Evolutionary conservation across 1,140 invertebrate genomes (phyloP), one percentile per base, ranked within the genome.

Genomic region (Trachelipus rathkii): DNA sequence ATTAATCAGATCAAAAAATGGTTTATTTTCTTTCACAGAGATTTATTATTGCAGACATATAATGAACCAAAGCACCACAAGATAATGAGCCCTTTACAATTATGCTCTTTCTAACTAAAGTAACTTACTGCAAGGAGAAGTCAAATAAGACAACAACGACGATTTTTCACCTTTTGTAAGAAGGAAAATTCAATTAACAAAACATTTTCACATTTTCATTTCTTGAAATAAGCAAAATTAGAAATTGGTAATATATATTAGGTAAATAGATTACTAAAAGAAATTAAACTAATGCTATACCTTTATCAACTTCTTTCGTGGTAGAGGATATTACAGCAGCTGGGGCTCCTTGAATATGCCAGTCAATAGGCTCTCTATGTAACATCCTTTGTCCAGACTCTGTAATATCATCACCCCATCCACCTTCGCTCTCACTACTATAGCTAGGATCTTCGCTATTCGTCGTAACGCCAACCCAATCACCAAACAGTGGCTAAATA

Each of bases 401-500:
- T 24, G 73, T 78, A 70, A 81, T 77, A 7, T 81, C 83, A 72
- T 84, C 82, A 33, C 33, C 33, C 33, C 82, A 83, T 21, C 83
- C 82, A 10, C 78, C 79, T 24, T 84, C 79, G 44, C 82, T 82
- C 73, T 82, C 82, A 43, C 81, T 83, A 81, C 87, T 87, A 82
- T 93, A 93, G 83, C 92, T 93, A 82, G 91, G 92, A 74, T 94
- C 92, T 83, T 91, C 91, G 84, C 92, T 93, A 84, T 95, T 95
- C 71, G 93, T 93, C 13, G 93, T 94, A 75, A 94, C 86, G 83
- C 86, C 93, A 88, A 89, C 89, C 92, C 92, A 94, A 84, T 95
- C 93, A 67, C 90, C 19, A 60, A 60, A 60, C 50, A 60, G 1
- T 15, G 50, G 50, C 50, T 60, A 19, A 60, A 60, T 33, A 33